Conservation (phyloP, 1,140 invertebrate species). For the Colletes gigas region DNA sequence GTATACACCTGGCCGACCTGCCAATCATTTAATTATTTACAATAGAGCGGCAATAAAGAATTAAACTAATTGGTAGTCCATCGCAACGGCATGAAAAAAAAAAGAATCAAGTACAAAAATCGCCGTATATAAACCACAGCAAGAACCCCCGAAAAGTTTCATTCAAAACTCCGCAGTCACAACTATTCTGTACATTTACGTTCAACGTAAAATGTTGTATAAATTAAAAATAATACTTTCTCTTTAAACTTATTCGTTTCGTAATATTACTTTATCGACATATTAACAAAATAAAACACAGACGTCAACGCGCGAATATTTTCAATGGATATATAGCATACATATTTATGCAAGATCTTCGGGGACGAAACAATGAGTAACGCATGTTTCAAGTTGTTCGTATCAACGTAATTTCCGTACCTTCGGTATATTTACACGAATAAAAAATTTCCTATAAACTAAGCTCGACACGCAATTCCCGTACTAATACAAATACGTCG, state of each 20-base stretch:
- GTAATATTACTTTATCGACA: constrained; percentile 56
- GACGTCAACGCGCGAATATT: constrained; percentile 54
- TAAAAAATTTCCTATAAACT: constrained; percentile 18
- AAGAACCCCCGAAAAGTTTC: constrained; percentile 60
- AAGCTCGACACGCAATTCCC: constrained; percentile 27
- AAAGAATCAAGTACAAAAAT: constrained; percentile 26
- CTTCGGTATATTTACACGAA: constrained; percentile 26
- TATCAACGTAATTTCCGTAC: constrained; percentile 17
- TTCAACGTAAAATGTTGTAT: constrained; percentile 54
- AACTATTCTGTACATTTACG: constrained; percentile 53
- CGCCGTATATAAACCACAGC: constrained; percentile 19
- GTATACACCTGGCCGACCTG: constrained; percentile 18
- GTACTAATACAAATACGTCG: constrained; percentile 20
- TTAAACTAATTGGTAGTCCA: constrained; percentile 72
- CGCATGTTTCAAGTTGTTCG: constrained; percentile 5
- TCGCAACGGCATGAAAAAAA: constrained; percentile 53
- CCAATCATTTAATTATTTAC: constrained; percentile 77
- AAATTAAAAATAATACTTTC: constrained; percentile 79
- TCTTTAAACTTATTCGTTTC: constrained; percentile 62
- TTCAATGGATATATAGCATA: constrained; percentile 26
- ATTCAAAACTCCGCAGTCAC: constrained; percentile 31
- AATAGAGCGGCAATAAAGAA: constrained; percentile 74
- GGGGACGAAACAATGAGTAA: constrained; percentile 42
- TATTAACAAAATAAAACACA: constrained; percentile 63
- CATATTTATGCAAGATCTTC: not conserved